Conservation (phyloP, 2,113 vertebrate species). For the Pleuronectes platessa region DNA sequence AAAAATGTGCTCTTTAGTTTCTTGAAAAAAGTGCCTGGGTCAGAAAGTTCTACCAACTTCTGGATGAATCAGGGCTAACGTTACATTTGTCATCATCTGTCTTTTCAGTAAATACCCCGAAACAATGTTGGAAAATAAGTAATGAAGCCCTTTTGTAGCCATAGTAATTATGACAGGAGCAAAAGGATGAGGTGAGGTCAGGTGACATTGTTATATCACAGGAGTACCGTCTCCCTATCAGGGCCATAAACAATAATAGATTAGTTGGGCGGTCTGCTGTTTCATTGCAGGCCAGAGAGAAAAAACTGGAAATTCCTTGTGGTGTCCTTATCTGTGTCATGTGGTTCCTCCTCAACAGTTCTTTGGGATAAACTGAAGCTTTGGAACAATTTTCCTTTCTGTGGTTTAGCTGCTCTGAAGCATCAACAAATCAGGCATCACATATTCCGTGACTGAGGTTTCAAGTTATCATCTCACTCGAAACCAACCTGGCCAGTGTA, state of each 20-base stretch:
- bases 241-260: neutral
- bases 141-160: neutral
- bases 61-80: no score
- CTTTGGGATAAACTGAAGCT: neutral
- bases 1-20: no score
- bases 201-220: neutral
- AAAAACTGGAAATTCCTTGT: neutral
- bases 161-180: neutral
- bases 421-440: neutral
- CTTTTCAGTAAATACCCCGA: neutral
- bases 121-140: neutral
- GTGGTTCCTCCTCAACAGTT: neutral
- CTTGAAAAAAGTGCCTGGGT: no score
- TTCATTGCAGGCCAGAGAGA: neutral
- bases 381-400: neutral
- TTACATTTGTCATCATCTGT: neutral
- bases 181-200: neutral
- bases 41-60: no score
- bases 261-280: neutral
- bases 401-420: neutral
- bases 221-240: neutral
- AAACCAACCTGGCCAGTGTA: neutral
- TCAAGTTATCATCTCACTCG: neutral
- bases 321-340: neutral
- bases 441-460: neutral